Evolutionary conservation across 2,113 vertebrate species (phyloP).

Genomic region (Blennius ocellaris): DNA sequence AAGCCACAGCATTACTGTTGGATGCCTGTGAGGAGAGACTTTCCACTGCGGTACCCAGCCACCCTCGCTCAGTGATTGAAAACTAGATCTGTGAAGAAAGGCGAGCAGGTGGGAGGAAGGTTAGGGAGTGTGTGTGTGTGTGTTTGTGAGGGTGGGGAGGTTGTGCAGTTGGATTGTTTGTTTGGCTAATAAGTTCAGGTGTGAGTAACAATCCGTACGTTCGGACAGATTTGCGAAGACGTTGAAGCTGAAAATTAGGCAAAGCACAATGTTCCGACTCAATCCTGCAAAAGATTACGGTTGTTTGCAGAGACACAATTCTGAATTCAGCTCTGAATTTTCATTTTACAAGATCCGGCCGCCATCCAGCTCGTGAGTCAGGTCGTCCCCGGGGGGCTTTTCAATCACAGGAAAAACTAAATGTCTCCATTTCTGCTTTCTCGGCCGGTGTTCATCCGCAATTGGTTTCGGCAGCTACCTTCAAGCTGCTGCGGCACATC

Average conservation of each 20-base stretch:
- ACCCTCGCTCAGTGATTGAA: conserved; percentile 40
- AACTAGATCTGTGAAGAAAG: conserved; percentile 15
- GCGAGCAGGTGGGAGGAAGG: conserved; percentile 15
- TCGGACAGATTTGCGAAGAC: background rate
- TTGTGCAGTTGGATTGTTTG: conserved; percentile 10
- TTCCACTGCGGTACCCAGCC: conserved; percentile 5
- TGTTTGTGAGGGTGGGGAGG: background rate
- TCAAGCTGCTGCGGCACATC: background rate
- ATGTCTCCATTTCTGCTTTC: background rate
- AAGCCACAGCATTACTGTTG: conserved; percentile 47
- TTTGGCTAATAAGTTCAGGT: conserved; percentile 24
- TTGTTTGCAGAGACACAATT: conserved; percentile 5
- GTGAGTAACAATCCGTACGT: background rate
- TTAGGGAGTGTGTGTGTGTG: background rate
- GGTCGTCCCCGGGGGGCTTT: background rate
- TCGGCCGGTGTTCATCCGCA: background rate
- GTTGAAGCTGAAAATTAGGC: background rate
- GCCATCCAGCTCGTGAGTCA: background rate
- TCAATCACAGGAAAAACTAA: background rate
- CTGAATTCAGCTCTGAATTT: conserved; percentile 2
- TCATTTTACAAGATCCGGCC: background rate
- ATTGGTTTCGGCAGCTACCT: background rate
- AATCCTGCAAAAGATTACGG: conserved; percentile 1
- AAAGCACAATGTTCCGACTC: background rate
- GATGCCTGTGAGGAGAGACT: conserved; percentile 26